These are phyloP conservation scores for Epizoanthus scotinus DNA, from an alignment of 92 coral and sea anemone genomes.

Conservation along the genomic window DNA sequence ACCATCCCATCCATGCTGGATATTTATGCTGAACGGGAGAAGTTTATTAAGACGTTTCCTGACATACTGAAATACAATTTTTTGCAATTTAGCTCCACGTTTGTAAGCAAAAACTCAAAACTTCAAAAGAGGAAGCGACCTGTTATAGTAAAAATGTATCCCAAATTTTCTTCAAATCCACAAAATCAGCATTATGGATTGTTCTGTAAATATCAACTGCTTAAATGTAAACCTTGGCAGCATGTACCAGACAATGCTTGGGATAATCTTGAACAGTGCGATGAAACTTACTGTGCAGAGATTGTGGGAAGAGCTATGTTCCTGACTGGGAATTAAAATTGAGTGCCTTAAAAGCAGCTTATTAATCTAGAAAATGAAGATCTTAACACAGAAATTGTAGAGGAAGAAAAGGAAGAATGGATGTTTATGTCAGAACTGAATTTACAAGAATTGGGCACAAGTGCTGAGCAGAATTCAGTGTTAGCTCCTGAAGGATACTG, in stretches of 20 bases:
- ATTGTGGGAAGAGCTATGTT: neutral
- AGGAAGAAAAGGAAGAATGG: too few species aligned
- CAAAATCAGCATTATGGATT: conserved; percentile 33
- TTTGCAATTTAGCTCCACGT: conserved; percentile 33
- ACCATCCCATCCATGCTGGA: conserved; percentile 51
- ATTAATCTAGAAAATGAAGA: too few species aligned
- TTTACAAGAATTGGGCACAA: too few species aligned
- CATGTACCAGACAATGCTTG: neutral
- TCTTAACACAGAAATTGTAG: too few species aligned
- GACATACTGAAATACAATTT: conserved; percentile 37
- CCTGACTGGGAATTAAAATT: too few species aligned
- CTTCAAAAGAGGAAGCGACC: conserved; percentile 11
- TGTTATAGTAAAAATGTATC: conserved; percentile 43
- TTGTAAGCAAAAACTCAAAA: neutral
- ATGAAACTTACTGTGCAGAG: neutral
- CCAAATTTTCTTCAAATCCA: conserved; percentile 42
- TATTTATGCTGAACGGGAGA: conserved; percentile 48
- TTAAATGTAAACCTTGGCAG: conserved; percentile 38
- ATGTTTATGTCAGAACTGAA: too few species aligned
- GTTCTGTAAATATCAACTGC: conserved; percentile 37
- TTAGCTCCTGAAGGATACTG: too few species aligned
- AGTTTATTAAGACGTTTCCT: conserved; percentile 35
- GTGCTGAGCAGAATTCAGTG: too few species aligned
- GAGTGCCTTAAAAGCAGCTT: too few species aligned
- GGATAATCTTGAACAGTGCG: neutral